Evolutionary conservation across 1,140 invertebrate species (phyloP).

Genomic region (Branchinecta lynchi): DNA sequence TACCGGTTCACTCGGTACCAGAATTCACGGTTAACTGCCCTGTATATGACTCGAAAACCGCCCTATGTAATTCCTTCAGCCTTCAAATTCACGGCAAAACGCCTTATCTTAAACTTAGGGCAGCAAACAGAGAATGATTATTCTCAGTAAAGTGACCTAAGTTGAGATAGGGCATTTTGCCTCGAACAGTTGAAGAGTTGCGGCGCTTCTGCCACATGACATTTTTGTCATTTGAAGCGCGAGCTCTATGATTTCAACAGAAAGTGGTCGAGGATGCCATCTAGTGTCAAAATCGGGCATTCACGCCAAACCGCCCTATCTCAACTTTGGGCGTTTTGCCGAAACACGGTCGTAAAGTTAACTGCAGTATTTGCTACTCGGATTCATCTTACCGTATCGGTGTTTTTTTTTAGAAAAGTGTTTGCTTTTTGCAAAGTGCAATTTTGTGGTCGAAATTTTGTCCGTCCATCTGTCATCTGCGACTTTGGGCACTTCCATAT

Average conservation of each 20-base stretch:
- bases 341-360: too few species aligned
- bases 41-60: not conserved
- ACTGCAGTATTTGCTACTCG: too few species aligned
- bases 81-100: conserved; percentile 6
- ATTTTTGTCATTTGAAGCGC: not conserved
- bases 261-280: not conserved
- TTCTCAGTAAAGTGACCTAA: not conserved
- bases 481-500: too few species aligned
- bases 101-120: not conserved
- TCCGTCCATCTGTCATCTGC: too few species aligned
- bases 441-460: too few species aligned
- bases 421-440: too few species aligned
- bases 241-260: conserved; percentile 5
- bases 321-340: too few species aligned
- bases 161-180: not conserved
- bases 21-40: conserved; percentile 4
- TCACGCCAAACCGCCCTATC: too few species aligned
- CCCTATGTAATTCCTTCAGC: conserved; percentile 1
- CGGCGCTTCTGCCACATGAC: conserved; percentile 3
- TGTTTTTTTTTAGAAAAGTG: too few species aligned
- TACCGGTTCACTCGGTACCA: not conserved
- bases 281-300: too few species aligned
- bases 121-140: not conserved
- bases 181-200: not conserved
- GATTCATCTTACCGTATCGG: too few species aligned